Evolutionary conservation across 35 echinoderm and acorn worm species (phyloP).

Genomic region (Acanthaster planci): DNA sequence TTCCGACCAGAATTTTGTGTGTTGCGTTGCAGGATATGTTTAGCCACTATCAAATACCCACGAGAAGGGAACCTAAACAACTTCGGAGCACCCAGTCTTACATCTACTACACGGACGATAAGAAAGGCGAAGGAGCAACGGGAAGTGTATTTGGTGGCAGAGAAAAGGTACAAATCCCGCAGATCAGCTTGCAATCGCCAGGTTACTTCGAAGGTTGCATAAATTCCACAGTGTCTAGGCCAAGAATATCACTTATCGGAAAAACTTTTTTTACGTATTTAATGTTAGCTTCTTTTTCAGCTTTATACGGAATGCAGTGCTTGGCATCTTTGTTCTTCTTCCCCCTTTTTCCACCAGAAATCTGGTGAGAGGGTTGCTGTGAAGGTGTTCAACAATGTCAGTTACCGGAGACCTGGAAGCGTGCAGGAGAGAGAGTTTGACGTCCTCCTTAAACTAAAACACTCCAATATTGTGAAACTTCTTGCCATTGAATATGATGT

Average conservation of each 20-base stretch:
- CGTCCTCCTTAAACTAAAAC: conserved; percentile 73
- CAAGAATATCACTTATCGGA: no score
- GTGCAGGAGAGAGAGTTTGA: conserved; percentile 92
- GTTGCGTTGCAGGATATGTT: conserved; percentile 32
- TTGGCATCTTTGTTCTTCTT: no score
- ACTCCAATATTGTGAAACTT: conserved; percentile 83
- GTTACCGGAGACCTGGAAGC: conserved; percentile 50
- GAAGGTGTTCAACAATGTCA: conserved; percentile 74
- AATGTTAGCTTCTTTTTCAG: no score
- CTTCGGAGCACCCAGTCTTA: conserved; percentile 79
- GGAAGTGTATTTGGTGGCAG: conserved; percentile 82
- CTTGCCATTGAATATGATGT: conserved; percentile 93
- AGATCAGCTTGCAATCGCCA: no score
- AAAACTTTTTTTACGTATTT: no score
- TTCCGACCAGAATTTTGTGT: neutral
- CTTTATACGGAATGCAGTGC: no score
- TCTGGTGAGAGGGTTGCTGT: conserved; percentile 89
- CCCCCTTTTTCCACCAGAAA: conserved; percentile 63
- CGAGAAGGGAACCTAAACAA: neutral
- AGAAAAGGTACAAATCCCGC: no score
- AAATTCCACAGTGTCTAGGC: no score
- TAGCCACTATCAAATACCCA: neutral
- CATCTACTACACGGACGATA: conserved; percentile 81
- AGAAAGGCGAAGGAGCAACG: conserved; percentile 85
- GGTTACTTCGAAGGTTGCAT: no score